Evolutionary conservation across 2,888 invertebrate genomes (phyloP), one percentile per base, ranked within the genome.

Genomic region (Drosophila putrida): DNA sequence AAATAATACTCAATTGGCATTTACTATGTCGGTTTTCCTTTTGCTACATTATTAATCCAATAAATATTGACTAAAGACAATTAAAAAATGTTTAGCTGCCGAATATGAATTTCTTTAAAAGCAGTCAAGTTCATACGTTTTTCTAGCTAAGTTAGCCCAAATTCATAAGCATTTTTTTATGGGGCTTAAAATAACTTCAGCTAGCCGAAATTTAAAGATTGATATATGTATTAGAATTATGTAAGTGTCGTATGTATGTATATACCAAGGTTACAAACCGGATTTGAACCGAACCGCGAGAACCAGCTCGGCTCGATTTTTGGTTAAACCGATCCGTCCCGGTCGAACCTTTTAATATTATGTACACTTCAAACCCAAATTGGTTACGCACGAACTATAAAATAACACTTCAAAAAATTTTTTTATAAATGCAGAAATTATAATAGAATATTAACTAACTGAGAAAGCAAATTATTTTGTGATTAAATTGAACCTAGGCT

Each of bases 1-100:
- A 83, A 88, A 88, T 88, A 83, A 83, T 83, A 83, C 85, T 87
- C 49, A 46, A 64, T 73, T 64, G 47, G 61, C 43, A 41, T 57
- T 59, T 55, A 27, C 28, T 46, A 55, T 71, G 39, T 46, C 53
- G 41, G 50, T 53, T 57, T n/a, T 63, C 6, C 41, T 54, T 28
- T 5, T 28, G 8, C 2, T 31, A 20, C 2, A 20, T 20, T 20
- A 20, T 20, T 3, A 20, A 54, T 53, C 27, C 9, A 38, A 36
- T 59, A 64, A 43, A 63, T 47, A 46, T 58, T 15, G 13, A 15
- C 15, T 49, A 33, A 47, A 33, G 11, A 54, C 62, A 69, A 38
- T 75, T 78, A 68, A 86, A 78, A 83, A 80, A 61, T 58, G 5
- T 65, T 68, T 61, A 50, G 63, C 38, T 50, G 20, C 44, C 41